Evolutionary conservation across 2,797 vertebrate genomes (phyloP), one percentile per base, ranked within the genome.

Genomic region (Pempheris klunzingeri): DNA sequence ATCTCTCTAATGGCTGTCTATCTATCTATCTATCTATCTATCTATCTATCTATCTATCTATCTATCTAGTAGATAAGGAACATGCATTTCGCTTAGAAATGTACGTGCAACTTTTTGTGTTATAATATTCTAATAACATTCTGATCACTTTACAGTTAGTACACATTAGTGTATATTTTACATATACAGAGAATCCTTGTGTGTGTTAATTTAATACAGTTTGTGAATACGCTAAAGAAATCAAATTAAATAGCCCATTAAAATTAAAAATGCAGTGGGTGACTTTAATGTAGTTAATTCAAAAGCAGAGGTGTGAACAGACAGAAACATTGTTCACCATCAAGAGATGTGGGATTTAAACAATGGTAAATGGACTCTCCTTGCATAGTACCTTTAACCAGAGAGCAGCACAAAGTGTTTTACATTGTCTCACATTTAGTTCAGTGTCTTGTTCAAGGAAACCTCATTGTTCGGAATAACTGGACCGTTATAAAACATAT

Each of bases 301-400:
- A 75, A 54, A 68, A 22, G 30, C 18, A n/a, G 24, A 41, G 4
- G 9, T 41, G 17, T 14, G 26, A 12, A 28, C 24, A 54, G 24
- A 47, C 6, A 34, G 6, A 22, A 12, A 10, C 15, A n/a, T n/a
- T 50, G n/a, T 13, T 49, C 32, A 52, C 36, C 4, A 26, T 9
- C 13, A 65, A 20, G 32, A 65, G 14, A 70, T 20, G 46, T 55
- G 28, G 28, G 24, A 28, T 43, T 20, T 34, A 70, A 50, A 30
- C 63, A 4, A 32, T 53, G 43, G 14, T 39, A 32, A 75, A 60
- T 60, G 10, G 5, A 20, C 30, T 14, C 13, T 10, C 0, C 18
- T 32, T 32, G 6, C 30, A 32, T 24, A 2, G 8, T 38, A 24
- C 17, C 2, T 64, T 41, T 30, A 30, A 63, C 7, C 18, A 39